Percentiles rank a stretch among this genome's conserved stretches.
Conservation (phyloP, 1,140 invertebrate genomes). For the Sarcophaga bullata region DNA sequence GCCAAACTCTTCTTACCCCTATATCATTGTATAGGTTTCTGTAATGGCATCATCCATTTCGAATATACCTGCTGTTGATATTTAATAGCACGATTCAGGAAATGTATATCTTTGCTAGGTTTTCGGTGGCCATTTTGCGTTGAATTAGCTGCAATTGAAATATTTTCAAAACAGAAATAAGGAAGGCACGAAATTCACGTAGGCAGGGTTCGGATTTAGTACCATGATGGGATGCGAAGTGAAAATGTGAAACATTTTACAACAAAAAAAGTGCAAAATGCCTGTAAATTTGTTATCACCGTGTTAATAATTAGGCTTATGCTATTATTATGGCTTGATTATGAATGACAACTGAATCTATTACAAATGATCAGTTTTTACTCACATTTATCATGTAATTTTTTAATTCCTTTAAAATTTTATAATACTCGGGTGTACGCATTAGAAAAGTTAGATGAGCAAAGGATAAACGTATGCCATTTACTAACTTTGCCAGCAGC, state of each 20-base stretch:
- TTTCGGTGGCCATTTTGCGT: background rate
- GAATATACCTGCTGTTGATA: conserved; percentile 35
- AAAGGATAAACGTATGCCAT: conserved; percentile 8
- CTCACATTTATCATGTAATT: conserved; percentile 30
- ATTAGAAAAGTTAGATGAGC: conserved; percentile 28
- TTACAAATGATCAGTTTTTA: background rate
- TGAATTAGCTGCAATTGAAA: background rate
- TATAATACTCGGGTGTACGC: conserved; percentile 39
- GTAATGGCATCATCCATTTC: conserved; percentile 38
- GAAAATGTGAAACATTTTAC: too few relatives aligned
- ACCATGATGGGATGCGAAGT: too few relatives aligned
- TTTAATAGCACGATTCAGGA: conserved; percentile 31
- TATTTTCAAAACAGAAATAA: background rate
- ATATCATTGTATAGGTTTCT: conserved; percentile 38
- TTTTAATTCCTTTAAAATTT: background rate
- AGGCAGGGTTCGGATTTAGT: too few relatives aligned
- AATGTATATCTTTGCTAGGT: background rate
- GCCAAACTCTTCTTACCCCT: conserved; percentile 10
- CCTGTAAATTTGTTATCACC: too few relatives aligned
- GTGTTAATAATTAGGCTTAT: too few relatives aligned
- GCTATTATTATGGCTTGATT: too few relatives aligned
- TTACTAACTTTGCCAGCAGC: conserved; percentile 8
- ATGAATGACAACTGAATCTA: too few relatives aligned
- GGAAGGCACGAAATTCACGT: background rate
- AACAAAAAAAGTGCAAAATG: too few relatives aligned